These are phyloP conservation scores for Chloroceryle aenea DNA, from an alignment of 2,113 vertebrate genomes.

Conservation along the genomic window DNA sequence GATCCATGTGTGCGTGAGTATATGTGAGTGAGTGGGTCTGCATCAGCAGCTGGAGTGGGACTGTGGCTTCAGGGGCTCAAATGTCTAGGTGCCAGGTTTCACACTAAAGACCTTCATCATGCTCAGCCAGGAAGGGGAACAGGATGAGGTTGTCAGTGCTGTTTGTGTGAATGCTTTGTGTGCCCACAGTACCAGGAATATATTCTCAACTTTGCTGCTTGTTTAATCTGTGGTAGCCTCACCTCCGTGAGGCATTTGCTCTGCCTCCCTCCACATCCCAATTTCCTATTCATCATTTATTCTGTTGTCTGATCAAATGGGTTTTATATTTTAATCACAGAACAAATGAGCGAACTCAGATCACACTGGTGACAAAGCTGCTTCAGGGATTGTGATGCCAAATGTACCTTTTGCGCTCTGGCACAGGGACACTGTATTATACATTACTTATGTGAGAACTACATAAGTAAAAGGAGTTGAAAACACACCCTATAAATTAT, in stretches of 20 bases:
- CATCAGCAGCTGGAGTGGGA: background rate
- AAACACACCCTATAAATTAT: background rate
- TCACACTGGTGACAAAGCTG: background rate
- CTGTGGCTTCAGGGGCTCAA: fast-evolving
- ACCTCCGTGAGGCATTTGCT: background rate
- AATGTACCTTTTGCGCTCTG: background rate
- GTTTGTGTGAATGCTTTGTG: background rate
- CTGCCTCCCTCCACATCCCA: background rate
- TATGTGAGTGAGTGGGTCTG: background rate
- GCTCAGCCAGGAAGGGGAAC: background rate
- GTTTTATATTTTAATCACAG: background rate
- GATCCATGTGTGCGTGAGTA: background rate
- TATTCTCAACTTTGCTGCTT: background rate
- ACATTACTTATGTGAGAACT: background rate
- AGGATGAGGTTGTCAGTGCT: background rate
- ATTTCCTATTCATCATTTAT: background rate
- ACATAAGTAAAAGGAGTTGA: background rate
- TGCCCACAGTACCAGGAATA: background rate
- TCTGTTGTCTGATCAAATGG: background rate
- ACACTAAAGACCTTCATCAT: background rate
- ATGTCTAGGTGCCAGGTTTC: background rate
- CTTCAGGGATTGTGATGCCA: background rate
- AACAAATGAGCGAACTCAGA: background rate
- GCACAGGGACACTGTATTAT: background rate
- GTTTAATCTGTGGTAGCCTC: background rate